A percentile compares a stretch with the other conserved stretches of the same genome.
phyloP scores from a whole-genome alignment of 2,888 invertebrate species.

The Aproaerema taeniolella region DNA sequence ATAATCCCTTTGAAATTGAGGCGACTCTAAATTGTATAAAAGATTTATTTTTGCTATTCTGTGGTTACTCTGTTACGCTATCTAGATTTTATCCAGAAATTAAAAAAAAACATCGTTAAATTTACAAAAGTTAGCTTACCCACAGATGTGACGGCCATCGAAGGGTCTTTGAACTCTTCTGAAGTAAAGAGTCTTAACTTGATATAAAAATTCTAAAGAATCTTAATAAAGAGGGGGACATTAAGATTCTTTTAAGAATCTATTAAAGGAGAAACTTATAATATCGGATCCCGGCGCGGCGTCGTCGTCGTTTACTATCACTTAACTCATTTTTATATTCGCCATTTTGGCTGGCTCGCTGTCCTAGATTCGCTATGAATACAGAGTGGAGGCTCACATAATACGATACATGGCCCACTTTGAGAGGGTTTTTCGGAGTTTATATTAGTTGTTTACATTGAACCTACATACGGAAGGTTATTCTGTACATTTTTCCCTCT shows the following conservation, averaged over 20 bases:
- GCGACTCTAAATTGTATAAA: no score
- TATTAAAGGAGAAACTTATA: constrained; percentile 54
- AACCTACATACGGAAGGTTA: constrained; percentile 19
- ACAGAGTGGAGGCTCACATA: constrained; percentile 49
- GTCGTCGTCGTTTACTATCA: constrained; percentile 57
- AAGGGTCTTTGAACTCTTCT: no score
- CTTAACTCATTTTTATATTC: constrained; percentile 68
- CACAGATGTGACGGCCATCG: no score
- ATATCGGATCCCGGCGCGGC: constrained; percentile 41
- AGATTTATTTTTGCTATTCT: no score
- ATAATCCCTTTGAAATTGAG: no score
- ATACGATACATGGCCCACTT: constrained; percentile 59
- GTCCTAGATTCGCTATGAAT: constrained; percentile 62
- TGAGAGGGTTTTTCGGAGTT: constrained; percentile 35
- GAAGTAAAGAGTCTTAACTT: no score
- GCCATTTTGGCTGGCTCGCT: constrained; percentile 58
- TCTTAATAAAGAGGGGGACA: background rate
- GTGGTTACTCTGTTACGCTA: no score
- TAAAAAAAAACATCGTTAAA: no score
- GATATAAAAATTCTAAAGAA: no score
- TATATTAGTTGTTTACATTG: constrained; percentile 41
- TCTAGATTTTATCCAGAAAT: no score
- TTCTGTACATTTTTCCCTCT: background rate
- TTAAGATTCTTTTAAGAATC: constrained; percentile 42
- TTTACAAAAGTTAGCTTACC: no score